Percentiles rank a stretch among this genome's conserved stretches.
phyloP scores from a whole-genome alignment of 2,888 invertebrate genomes.

The Lutraria lutraria region DNA sequence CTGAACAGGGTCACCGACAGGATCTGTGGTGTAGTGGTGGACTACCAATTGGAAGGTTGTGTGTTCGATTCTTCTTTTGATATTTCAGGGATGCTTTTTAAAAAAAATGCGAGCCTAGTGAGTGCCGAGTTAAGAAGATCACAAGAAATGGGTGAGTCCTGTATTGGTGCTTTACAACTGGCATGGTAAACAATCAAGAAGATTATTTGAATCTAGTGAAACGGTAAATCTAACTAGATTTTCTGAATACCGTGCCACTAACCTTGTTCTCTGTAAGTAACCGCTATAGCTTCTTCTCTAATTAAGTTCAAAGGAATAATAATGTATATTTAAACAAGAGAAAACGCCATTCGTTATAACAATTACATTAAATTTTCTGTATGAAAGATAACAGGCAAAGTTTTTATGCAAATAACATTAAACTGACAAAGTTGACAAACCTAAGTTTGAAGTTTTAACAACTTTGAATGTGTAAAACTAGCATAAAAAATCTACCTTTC shows the following conservation, averaged over 20 bases:
- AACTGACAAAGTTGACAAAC: background rate
- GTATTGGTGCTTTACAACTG: too few species aligned
- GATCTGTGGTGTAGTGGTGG: too few species aligned
- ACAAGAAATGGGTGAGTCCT: too few species aligned
- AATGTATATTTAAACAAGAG: background rate
- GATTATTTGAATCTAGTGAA: too few species aligned
- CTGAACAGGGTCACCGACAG: too few species aligned
- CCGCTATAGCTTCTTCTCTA: background rate
- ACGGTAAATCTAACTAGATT: too few species aligned
- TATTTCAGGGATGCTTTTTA: too few species aligned
- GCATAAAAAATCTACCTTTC: background rate
- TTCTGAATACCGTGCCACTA: background rate
- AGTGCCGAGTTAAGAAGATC: too few species aligned
- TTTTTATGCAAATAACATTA: background rate
- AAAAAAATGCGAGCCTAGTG: too few species aligned
- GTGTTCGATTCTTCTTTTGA: too few species aligned
- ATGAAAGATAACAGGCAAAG: background rate
- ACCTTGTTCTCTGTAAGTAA: background rate
- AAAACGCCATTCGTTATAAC: background rate
- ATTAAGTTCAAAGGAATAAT: background rate
- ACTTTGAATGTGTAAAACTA: background rate
- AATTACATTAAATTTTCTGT: background rate
- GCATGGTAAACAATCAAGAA: too few species aligned
- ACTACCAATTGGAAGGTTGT: too few species aligned
- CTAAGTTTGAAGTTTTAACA: background rate